Base-by-base conservation (phyloP, 2,888 invertebrate species). In the Pristionchus entomophagus region DNA sequence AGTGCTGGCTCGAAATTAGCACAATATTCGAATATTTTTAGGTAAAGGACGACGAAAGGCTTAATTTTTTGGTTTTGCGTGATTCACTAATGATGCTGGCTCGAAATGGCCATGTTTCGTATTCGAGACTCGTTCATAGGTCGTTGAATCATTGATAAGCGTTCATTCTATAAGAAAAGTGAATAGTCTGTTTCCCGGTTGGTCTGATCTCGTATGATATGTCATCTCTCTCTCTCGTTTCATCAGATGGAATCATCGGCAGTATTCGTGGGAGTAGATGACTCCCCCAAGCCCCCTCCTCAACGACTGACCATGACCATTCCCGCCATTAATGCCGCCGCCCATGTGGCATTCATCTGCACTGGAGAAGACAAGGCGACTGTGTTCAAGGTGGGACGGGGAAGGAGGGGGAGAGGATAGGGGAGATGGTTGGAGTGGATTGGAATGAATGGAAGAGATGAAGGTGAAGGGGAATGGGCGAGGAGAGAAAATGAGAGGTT, bases 361-460 rank as follows among this genome's bases (percentile, higher is more conserved):
- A 85, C 85, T 2, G 85, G 85, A 56, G 78, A 85, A 29, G 78
- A 78, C 49, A 85, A 85, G 80, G 85, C 85, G 2, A 12, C 51
- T 41, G 78, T 62, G 4, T 17, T 85, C 45, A 78, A 80, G 80
- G 85, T 85, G 22, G n/a, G 45, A n/a, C 5, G 14, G 17, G 17
- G 35, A 19, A 3, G 14, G 17, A 14, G 26, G 4, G 14, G 26
- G 22, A 56, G 17, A 45, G n/a, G n/a, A n/a, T n/a, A 45, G 14
- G 45, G 14, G 45, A n/a, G n/a, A 45, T 6, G 45, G 78, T 5
- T 29, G 41, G 45, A 41, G 56, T n/a, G n/a, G n/a, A n/a, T n/a
- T n/a, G n/a, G n/a, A n/a, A n/a, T n/a, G n/a, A n/a, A n/a, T n/a
- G n/a, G n/a, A n/a, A n/a, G 56, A 22, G 17, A 56, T 5, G 29